These are phyloP conservation scores for Drosophila tristis DNA, from an alignment of 1,140 invertebrate genomes.

Conservation along the genomic window DNA sequence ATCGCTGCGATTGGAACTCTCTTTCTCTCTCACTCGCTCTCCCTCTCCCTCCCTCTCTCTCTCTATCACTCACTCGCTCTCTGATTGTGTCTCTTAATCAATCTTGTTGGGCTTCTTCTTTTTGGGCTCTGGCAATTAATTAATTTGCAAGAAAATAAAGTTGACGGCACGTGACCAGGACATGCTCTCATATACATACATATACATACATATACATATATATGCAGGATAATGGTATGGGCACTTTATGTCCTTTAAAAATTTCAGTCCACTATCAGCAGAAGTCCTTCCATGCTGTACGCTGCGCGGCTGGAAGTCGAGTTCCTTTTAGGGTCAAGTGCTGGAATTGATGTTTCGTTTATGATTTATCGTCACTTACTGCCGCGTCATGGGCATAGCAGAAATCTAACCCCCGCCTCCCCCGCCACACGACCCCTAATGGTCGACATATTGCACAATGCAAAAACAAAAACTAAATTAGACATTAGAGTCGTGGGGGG, in stretches of 20 bases:
- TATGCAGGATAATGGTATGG: constrained; percentile 7
- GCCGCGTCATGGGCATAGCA: constrained; percentile 56
- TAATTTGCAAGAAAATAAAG: constrained; percentile 59
- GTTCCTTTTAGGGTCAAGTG: constrained; percentile 73
- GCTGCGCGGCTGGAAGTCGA: constrained; percentile 24
- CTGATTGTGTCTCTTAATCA: constrained; percentile 56
- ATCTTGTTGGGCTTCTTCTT: constrained; percentile 46
- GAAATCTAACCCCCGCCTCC: constrained; percentile 1
- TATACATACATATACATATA: background rate
- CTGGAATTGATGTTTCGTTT: constrained; percentile 84
- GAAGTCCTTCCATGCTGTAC: constrained; percentile 1
- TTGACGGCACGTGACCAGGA: constrained; percentile 57
- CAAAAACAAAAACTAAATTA: constrained; percentile 80
- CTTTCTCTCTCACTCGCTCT: too few relatives aligned
- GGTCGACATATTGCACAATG: constrained; percentile 77
- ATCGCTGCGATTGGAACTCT: constrained; percentile 4
- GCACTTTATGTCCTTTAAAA: constrained; percentile 42
- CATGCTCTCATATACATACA: background rate
- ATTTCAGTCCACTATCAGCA: constrained; percentile 15
- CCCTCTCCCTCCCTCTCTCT: too few relatives aligned
- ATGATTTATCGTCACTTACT: constrained; percentile 82
- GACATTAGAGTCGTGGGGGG: constrained; percentile 30
- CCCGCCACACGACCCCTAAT: constrained; percentile 31
- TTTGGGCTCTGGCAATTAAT: constrained; percentile 64
- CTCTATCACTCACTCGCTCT: too few relatives aligned